phyloP scores from a whole-genome alignment of 30 jellyfish, hydroid and myxozoan genomes.

The Hydractinia echinata region DNA sequence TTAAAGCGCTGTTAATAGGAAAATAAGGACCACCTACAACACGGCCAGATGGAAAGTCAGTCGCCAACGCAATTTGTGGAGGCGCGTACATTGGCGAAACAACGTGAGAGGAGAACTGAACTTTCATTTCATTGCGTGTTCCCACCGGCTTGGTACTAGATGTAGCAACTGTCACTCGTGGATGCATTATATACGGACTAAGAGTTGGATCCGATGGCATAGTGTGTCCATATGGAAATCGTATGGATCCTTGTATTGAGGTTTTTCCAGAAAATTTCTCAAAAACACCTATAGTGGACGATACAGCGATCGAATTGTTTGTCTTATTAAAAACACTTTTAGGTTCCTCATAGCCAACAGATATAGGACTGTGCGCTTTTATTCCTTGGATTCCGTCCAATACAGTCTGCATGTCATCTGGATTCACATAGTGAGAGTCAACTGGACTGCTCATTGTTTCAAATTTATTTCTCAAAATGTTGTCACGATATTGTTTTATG shows the following conservation, averaged over 20 bases:
- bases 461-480: not conserved
- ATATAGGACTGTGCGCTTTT: constrained; percentile 27
- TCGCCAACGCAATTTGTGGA: no score
- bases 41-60: no score
- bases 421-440: not conserved
- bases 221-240: not conserved
- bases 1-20: no score
- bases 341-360: not conserved
- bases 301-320: constrained; percentile 7
- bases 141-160: no score
- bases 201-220: not conserved
- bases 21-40: no score
- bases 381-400: constrained; percentile 21
- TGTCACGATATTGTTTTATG: not conserved
- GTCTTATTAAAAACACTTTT: no score
- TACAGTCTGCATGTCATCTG: constrained; percentile 34
- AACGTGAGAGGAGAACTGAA: not conserved
- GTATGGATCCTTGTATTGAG: not conserved
- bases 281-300: constrained; percentile 30
- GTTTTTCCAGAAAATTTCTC: constrained; percentile 28
- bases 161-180: not conserved
- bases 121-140: no score
- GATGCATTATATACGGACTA: not conserved
- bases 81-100: not conserved
- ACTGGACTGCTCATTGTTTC: not conserved